Conservation (phyloP, 2,113 vertebrate species). For the Halcyon senegalensis region DNA sequence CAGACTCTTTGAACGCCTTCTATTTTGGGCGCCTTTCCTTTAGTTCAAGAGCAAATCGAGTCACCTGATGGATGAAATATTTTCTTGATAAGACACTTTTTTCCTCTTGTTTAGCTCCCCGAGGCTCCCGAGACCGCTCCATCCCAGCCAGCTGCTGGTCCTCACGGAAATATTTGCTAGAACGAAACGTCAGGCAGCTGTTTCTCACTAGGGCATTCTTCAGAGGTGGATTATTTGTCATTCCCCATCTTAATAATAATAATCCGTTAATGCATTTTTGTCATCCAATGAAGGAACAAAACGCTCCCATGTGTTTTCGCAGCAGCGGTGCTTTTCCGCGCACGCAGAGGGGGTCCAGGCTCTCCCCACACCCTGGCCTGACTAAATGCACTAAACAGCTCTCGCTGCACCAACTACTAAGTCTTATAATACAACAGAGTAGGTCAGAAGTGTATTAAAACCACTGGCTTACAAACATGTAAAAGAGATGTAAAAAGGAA, state of each 20-base stretch:
- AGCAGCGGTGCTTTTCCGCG: not conserved
- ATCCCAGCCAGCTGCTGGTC: not conserved
- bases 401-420: not conserved
- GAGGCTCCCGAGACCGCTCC: not conserved
- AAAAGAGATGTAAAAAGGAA: not conserved
- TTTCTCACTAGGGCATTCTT: not conserved
- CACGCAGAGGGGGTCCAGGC: not conserved
- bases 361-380: not conserved
- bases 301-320: not conserved
- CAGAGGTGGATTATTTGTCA: slow-evolving; percentile 6
- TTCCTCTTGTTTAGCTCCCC: not conserved
- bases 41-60: not conserved
- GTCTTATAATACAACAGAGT: not conserved
- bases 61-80: not conserved
- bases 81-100: not conserved
- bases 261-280: not conserved
- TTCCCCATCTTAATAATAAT: not conserved
- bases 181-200: not conserved
- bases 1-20: not conserved
- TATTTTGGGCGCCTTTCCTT: not conserved
- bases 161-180: not conserved
- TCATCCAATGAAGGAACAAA: not conserved
- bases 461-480: not conserved
- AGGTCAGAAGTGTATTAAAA: not conserved
- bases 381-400: not conserved